Base-by-base conservation (phyloP, 2,797 vertebrate species). In the Huso huso region DNA sequence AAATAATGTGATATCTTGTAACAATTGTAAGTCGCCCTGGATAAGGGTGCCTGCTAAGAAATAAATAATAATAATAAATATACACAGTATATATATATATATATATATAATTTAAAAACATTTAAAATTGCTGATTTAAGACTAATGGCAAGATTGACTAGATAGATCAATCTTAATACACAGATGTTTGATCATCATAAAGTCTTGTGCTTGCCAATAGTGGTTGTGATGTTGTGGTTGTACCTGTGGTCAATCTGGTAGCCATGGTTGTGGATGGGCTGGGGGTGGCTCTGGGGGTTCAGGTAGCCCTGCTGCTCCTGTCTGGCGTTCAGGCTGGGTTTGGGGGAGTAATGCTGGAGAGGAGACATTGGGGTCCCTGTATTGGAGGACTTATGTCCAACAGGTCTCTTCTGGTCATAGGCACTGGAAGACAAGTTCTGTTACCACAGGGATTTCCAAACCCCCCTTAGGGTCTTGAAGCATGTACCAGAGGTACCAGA, bases 351-450 rank as follows among this genome's bases (percentile, higher is more conserved):
- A 80, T 92, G 91, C 67, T 91, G 93, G 87, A 93, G 86, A 0
- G 87, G 86, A 7, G 93, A 91, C 85, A 92, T 90, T 64, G 88
- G 83, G 2, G 85, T 88, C 78, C 89, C 88, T 0, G 91, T 89
- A 78, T 77, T 89, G 60, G 93, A 90, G 76, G 84, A 89, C 81
- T 94, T 93, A 72, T 88, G 85, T 74, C 89, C 83, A 67, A 71
- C 72, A 75, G 76, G 82, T 87, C 92, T 89, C 77, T 89, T 90
- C 77, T 93, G 91, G 76, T 96, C 93, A 79, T 92, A 96, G 92
- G 94, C 94, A 94, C 93, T 96, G 79, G 7, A 74, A 76, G 10
- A 10, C 53, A 8, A n/a, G 53, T 55, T 55, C 6, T 55, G 10
- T 10, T 55, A n/a, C 9, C 3, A n/a, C 53, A 55, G 53, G 7